Conservation (phyloP, 2,888 invertebrate species). For the Macropis europaea region DNA sequence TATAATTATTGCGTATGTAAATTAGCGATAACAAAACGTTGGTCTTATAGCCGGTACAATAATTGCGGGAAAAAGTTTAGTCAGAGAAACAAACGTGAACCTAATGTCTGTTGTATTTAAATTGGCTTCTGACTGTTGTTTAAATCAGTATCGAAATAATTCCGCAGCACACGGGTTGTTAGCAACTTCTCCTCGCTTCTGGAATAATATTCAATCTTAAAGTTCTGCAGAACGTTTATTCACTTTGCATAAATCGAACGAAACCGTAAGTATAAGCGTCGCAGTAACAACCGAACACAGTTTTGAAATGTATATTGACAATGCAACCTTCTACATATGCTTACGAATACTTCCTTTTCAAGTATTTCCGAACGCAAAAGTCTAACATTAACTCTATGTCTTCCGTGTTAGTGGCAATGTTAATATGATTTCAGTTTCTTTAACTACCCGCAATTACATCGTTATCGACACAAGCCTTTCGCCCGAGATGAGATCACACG, state of each 20-base stretch:
- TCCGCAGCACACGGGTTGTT: constrained; percentile 4
- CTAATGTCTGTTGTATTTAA: constrained; percentile 7
- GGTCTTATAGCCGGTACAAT: constrained; percentile 45
- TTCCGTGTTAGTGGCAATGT: constrained; percentile 17
- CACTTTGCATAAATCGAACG: constrained; percentile 3
- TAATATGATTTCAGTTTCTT: constrained; percentile 36
- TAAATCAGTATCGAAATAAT: constrained; percentile 1
- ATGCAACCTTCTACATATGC: neutral
- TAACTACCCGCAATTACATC: constrained; percentile 45
- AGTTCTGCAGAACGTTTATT: constrained; percentile 11
- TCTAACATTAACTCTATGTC: constrained; percentile 41
- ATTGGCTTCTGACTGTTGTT: constrained; percentile 3
- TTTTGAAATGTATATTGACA: constrained; percentile 25
- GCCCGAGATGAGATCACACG: constrained; percentile 37
- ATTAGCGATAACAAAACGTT: constrained; percentile 53
- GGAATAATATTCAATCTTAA: constrained; percentile 10
- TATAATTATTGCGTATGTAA: constrained; percentile 57
- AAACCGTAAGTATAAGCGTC: constrained; percentile 17
- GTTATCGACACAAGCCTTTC: constrained; percentile 46
- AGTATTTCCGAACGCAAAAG: constrained; percentile 32
- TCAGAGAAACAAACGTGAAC: constrained; percentile 36
- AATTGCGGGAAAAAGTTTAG: constrained; percentile 59
- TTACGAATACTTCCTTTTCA: constrained; percentile 17
- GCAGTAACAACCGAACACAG: constrained; percentile 14
- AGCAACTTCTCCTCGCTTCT: constrained; percentile 5